A percentile compares a stretch with the other conserved stretches of the same genome.
Evolutionary conservation across 2,888 invertebrate genomes (phyloP).

Genomic region (Heteromurus nitidus): DNA sequence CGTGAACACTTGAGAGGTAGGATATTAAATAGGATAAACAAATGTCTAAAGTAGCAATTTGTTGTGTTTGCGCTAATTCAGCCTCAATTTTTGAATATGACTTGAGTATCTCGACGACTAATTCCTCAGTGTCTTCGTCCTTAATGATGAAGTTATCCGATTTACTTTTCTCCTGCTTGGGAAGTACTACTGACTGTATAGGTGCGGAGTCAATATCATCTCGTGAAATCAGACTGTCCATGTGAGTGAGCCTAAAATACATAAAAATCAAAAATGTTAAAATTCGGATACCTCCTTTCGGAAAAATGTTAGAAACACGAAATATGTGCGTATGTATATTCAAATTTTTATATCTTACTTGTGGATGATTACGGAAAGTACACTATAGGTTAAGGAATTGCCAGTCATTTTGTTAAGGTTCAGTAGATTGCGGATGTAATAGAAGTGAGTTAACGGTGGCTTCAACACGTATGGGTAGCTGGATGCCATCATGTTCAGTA

Average conservation of each 20-base stretch:
- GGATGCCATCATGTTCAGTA: constrained; percentile 81
- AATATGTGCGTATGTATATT: too few species aligned
- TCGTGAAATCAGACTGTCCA: constrained; percentile 84
- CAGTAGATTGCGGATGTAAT: constrained; percentile 87
- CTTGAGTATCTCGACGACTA: constrained; percentile 41
- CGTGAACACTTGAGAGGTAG: constrained; percentile 20
- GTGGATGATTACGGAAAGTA: constrained; percentile 85
- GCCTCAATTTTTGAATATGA: constrained; percentile 29
- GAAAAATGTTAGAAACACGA: too few species aligned
- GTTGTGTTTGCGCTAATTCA: constrained; percentile 44
- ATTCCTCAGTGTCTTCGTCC: constrained; percentile 78
- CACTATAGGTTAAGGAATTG: constrained; percentile 80
- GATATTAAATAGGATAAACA: constrained; percentile 47
- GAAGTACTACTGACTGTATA: constrained; percentile 32
- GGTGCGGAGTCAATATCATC: constrained; percentile 77
- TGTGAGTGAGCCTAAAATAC: constrained; percentile 81
- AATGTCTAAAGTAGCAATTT: constrained; percentile 40
- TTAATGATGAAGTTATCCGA: constrained; percentile 77
- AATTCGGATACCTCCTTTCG: too few species aligned
- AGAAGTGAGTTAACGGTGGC: constrained; percentile 82
- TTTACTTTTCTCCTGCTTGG: constrained; percentile 49
- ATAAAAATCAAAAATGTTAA: constrained; percentile 35
- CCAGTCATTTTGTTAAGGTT: constrained; percentile 86
- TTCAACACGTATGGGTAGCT: constrained; percentile 87
- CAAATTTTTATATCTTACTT: constrained; percentile 79